Base-by-base conservation (phyloP, 2,113 vertebrate genomes). In the Penelope pileata region DNA sequence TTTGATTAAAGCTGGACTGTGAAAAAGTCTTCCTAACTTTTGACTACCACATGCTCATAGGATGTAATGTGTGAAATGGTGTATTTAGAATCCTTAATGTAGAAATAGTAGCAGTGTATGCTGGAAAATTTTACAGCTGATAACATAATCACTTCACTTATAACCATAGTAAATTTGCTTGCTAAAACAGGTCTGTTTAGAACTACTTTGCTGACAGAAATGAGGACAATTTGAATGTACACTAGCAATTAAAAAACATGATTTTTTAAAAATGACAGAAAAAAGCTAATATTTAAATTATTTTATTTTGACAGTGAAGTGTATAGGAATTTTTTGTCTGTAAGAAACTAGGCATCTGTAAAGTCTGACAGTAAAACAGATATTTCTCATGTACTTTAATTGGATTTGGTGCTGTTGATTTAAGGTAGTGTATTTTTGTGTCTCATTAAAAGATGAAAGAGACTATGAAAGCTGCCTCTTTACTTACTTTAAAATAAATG, bases 401-500 rank as follows among this genome's bases (percentile, higher is more conserved):
- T 90, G 78, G 54, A 86, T 92, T 86, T 73, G 85, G 29, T 47
- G 27, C 29, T 72, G 75, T 83, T 76, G 74, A 45, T 83, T 75
- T 92, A 80, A 76, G 64, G 10, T 82, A 64, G 79, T 63, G 34
- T 50, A 36, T 45, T 93, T 80, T 80, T 58, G n/a, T 78, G 51
- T 91, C 80, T 96, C 80, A 86, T 91, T 95, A 79, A 94, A 95
- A 93, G 66, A 91, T 89, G 73, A 96, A 93, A 97, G 62, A 80
- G 47, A 92, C n/a, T 43, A 36, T 62, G 76, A 53, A 96, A 92
- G 11, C 79, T 88, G 62, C 45, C 27, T 91, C 74, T 90, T 80
- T 66, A 85, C 58, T 63, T 47, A 45, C 58, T 92, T 92, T 68
- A 95, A 95, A 96, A 95, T 91, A 94, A 96, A 94, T 91, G 83